These are phyloP conservation scores for Muricea muricata DNA, from an alignment of 92 coral and sea anemone genomes.

Conservation along the genomic window DNA sequence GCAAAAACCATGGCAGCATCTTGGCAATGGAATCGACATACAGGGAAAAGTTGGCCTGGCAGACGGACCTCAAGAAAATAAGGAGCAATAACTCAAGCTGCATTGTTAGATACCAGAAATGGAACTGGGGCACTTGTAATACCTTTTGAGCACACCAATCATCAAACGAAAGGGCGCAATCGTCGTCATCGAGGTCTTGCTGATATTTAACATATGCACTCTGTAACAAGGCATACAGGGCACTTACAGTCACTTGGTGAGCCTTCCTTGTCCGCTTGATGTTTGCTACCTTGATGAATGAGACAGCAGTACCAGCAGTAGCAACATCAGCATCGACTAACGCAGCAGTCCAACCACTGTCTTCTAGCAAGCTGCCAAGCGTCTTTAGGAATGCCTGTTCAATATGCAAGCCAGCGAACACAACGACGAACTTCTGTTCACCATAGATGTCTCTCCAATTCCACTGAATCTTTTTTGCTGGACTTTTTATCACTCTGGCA, in stretches of 20 bases:
- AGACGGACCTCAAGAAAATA: constrained; percentile 58
- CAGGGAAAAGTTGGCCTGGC: constrained; percentile 26
- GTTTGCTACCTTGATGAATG: constrained; percentile 64
- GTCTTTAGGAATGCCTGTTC: constrained; percentile 66
- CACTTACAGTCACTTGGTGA: constrained; percentile 70
- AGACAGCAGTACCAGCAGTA: constrained; percentile 70
- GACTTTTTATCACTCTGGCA: constrained; percentile 38
- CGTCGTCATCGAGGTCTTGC: constrained; percentile 16
- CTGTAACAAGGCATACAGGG: constrained; percentile 43
- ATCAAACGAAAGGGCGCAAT: constrained; percentile 47
- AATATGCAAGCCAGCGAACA: constrained; percentile 73
- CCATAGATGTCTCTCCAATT: constrained; percentile 17
- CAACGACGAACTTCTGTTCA: constrained; percentile 61
- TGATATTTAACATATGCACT: constrained; percentile 55
- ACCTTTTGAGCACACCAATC: constrained; percentile 58
- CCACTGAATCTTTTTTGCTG: constrained; percentile 51
- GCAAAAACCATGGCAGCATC: constrained; percentile 33
- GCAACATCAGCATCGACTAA: constrained; percentile 62
- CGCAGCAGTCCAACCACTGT: constrained; percentile 61
- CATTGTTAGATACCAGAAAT: constrained; percentile 68
- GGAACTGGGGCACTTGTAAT: constrained; percentile 57
- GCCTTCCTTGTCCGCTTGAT: constrained; percentile 60
- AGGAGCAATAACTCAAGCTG: constrained; percentile 45
- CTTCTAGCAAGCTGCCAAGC: constrained; percentile 68
- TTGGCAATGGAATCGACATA: not conserved